A percentile compares a stretch with the other conserved stretches of the same genome.
These are phyloP conservation scores for Eutolmus rufibarbis DNA, from an alignment of 2,888 invertebrate species.

Conservation along the genomic window DNA sequence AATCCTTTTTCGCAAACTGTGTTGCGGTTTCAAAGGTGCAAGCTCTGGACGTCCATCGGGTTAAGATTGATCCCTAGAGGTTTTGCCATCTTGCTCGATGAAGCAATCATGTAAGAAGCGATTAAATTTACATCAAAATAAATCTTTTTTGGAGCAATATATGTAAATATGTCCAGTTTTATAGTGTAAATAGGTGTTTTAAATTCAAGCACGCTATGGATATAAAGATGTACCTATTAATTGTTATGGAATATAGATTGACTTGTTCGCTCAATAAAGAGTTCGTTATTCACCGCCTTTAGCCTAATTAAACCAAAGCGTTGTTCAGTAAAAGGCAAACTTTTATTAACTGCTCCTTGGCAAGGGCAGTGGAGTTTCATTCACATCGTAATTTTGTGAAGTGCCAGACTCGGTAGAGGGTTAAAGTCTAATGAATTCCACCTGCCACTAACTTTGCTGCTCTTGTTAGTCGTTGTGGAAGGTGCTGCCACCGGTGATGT, in stretches of 20 bases:
- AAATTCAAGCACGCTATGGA: neutral
- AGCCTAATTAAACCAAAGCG: neutral
- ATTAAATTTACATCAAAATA: neutral
- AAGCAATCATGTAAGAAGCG: neutral
- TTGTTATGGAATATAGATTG: neutral
- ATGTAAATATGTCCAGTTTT: too few species aligned
- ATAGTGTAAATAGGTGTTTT: neutral
- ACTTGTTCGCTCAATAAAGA: neutral
- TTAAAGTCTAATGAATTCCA: neutral
- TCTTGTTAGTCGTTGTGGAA: neutral
- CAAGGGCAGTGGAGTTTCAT: neutral
- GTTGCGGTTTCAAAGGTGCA: neutral
- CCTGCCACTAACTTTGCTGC: neutral
- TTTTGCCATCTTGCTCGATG: neutral
- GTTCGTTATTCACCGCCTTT: neutral
- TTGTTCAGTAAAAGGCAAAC: neutral
- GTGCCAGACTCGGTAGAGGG: neutral
- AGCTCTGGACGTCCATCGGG: neutral
- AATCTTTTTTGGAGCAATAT: neutral
- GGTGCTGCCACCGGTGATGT: neutral
- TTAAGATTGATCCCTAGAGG: neutral
- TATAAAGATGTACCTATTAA: too few species aligned
- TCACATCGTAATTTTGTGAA: neutral
- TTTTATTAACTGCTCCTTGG: neutral
- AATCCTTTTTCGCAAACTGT: neutral